These are phyloP conservation scores for Syngnathus acus DNA, from an alignment of 2,797 vertebrate species.

Conservation along the genomic window DNA sequence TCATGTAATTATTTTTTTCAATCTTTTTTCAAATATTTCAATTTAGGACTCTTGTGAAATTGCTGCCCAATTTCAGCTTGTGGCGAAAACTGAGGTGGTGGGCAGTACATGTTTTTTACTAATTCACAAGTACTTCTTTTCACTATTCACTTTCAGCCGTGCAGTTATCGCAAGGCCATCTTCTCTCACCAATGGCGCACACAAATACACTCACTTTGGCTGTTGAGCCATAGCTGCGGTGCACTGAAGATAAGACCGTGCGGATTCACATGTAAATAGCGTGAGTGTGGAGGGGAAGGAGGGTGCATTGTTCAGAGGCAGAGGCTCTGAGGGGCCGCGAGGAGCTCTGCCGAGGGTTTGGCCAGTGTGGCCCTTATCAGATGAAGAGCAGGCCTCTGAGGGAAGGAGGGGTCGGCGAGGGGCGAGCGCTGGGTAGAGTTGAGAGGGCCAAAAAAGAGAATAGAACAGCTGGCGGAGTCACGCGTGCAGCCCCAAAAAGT, in stretches of 20 bases:
- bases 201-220: constrained; percentile 38
- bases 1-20: too few relatives aligned
- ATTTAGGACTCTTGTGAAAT: too few relatives aligned
- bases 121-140: constrained; percentile 11
- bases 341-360: constrained; percentile 56
- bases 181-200: constrained; percentile 24
- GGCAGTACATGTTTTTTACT: too few relatives aligned
- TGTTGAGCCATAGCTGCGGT: constrained; percentile 56
- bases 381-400: constrained; percentile 69
- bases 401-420: constrained; percentile 46
- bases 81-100: constrained; percentile 4
- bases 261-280: constrained; percentile 75
- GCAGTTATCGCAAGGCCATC: constrained; percentile 30
- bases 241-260: constrained; percentile 66
- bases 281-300: constrained; percentile 43
- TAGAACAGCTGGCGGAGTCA: constrained; percentile 73
- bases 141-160: constrained; percentile 14
- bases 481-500: constrained; percentile 70
- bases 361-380: constrained; percentile 67
- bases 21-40: too few relatives aligned
- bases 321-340: constrained; percentile 48
- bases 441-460: constrained; percentile 60
- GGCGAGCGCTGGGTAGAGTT: constrained; percentile 41
- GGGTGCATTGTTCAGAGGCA: constrained; percentile 59
- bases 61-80: constrained; percentile 20